Percentiles rank a stretch among this genome's conserved stretches.
Evolutionary conservation across 2,888 invertebrate genomes (phyloP).

Genomic region (Synergus itoensis): DNA sequence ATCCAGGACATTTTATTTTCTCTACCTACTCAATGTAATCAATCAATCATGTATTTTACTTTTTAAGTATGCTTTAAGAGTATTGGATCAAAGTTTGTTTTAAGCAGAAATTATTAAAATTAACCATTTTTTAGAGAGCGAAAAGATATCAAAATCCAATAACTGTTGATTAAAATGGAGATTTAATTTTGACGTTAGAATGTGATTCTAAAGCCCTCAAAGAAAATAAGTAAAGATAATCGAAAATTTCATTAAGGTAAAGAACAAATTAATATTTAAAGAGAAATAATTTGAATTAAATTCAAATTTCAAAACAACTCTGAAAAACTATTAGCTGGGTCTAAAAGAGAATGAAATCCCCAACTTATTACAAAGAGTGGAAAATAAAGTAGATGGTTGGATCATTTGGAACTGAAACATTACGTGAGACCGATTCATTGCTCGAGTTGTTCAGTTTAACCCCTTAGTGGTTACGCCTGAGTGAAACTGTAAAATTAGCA

Average conservation of each 20-base stretch:
- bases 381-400: conserved; percentile 10
- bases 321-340: background rate
- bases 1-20: background rate
- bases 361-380: conserved; percentile 8
- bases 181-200: no score
- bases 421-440: conserved; percentile 32
- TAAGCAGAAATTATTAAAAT: no score
- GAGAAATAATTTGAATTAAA: background rate
- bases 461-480: background rate
- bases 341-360: conserved; percentile 3
- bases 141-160: no score
- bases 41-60: background rate
- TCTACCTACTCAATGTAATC: background rate
- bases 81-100: no score
- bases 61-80: background rate
- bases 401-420: conserved; percentile 14
- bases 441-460: background rate
- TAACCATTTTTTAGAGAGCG: no score
- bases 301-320: background rate
- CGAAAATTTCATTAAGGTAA: background rate
- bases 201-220: background rate
- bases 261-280: background rate
- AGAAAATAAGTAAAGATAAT: background rate
- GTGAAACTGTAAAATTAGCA: conserved; percentile 13
- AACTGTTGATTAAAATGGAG: no score